These are phyloP conservation scores for Malaclemys terrapin DNA, from an alignment of 2,113 vertebrate species.

Conservation along the genomic window DNA sequence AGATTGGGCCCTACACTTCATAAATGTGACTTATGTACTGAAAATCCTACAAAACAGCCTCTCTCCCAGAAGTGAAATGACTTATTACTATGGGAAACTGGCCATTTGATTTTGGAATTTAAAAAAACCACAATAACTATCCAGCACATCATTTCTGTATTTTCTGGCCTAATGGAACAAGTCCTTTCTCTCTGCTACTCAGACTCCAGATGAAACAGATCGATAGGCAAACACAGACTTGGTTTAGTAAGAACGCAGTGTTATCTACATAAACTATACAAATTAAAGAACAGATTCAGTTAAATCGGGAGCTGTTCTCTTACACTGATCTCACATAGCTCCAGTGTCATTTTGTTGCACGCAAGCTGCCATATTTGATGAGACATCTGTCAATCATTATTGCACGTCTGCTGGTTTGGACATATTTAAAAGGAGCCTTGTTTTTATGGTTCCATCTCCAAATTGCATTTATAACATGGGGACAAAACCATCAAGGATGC, in stretches of 20 bases:
- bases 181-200: not conserved
- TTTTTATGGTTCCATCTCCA: not conserved
- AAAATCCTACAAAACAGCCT: conserved; percentile 27
- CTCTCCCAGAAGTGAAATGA: conserved; percentile 6
- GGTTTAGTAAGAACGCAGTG: not conserved
- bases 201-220: not conserved
- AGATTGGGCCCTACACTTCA: not conserved
- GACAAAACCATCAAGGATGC: not conserved
- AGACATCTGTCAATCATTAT: not conserved
- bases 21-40: conserved; percentile 5
- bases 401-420: not conserved
- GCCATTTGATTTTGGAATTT: not conserved
- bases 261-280: not conserved
- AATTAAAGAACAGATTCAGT: conserved; percentile 15
- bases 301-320: not conserved
- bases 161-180: not conserved
- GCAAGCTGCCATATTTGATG: conserved; percentile 33
- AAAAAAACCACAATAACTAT: not conserved
- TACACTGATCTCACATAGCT: not conserved
- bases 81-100: not conserved
- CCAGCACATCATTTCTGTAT: not conserved
- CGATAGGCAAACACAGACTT: not conserved
- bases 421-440: conserved; percentile 2
- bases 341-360: conserved; percentile 3
- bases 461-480: rapidly evolving